phyloP scores from a whole-genome alignment of 2,888 invertebrate species.

The Bimastos eiseni region DNA sequence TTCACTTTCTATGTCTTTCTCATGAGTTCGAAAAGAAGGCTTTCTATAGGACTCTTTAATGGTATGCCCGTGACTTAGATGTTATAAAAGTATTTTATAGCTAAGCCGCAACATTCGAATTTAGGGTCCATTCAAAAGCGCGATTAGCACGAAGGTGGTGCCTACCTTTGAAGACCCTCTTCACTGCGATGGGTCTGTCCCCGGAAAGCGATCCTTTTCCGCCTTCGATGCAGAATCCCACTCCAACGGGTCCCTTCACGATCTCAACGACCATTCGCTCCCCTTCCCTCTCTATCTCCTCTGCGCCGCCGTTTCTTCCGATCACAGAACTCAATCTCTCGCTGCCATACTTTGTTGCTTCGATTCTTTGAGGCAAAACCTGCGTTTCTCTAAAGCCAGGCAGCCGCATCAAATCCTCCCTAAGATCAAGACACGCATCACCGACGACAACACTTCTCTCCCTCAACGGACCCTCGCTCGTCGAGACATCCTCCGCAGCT shows the following conservation, averaged over 20 bases:
- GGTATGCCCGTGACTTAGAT: no score
- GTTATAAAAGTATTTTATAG: neutral
- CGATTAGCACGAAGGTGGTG: neutral
- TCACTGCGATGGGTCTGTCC: conserved; percentile 83
- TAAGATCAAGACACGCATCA: neutral
- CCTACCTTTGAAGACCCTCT: conserved; percentile 92
- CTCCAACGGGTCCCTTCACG: conserved; percentile 75
- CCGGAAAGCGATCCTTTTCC: conserved; percentile 88
- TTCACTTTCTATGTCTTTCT: no score
- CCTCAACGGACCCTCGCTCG: neutral
- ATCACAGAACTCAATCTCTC: neutral
- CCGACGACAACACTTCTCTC: neutral
- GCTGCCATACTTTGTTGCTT: neutral
- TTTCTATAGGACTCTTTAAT: no score
- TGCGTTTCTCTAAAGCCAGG: neutral
- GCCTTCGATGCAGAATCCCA: conserved; percentile 92
- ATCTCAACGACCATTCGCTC: conserved; percentile 17
- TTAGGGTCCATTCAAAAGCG: neutral
- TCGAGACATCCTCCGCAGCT: neutral
- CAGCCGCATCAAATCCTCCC: neutral
- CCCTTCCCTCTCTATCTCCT: neutral
- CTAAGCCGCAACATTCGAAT: no score
- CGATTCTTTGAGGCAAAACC: neutral
- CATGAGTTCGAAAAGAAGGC: no score
- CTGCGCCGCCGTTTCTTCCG: neutral